Base-by-base conservation (phyloP, 2,113 vertebrate genomes). In the Rhombomys opimus region DNA sequence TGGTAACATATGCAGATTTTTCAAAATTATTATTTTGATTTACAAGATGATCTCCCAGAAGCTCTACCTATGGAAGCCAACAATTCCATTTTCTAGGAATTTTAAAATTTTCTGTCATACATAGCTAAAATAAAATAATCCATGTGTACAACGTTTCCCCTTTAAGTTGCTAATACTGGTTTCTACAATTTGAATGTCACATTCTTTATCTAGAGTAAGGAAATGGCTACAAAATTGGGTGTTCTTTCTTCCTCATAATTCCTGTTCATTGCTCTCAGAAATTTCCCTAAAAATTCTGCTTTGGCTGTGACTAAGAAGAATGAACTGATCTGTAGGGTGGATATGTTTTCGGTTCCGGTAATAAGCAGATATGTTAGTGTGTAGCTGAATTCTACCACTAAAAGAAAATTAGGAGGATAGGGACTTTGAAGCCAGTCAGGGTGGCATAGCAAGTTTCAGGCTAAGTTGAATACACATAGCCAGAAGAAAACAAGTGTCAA, bases 31-130 rank as follows among this genome's bases (percentile, higher is more conserved):
- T 23, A 38, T 82, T 93, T 70, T 25, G 30, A 57, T 57, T 95
- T 90, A 92, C 18, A 35, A 73, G 73, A 93, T 87, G 30, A 75
- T 72, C 35, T 90, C 54, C 54, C 70, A 87, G 93, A 41, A 52
- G n/a, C 20, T 68, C 14, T 9, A 11, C 81, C 25, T 80, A 88
- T 63, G 75, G 54, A n/a, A 3, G 20, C 73, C 5, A 61, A n/a
- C 2, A 2, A 63, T 73, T 22, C 20, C 6, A 7, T 52, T 54
- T 27, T 67, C 73, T 25, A 50, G n/a, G 63, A 84, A 78, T 52
- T 90, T 10, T 25, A 32, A 52, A 46, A 59, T 65, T 59, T 91
- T 3, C 17, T 88, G 35, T 93, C 41, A 15, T 73, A 77, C 8
- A 10, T 67, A 27, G 59, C 8, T 81, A 27, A 80, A 35, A 22